These are phyloP conservation scores for Phalacrocorax aristotelis DNA, from an alignment of 2,113 vertebrate genomes.

Conservation along the genomic window DNA sequence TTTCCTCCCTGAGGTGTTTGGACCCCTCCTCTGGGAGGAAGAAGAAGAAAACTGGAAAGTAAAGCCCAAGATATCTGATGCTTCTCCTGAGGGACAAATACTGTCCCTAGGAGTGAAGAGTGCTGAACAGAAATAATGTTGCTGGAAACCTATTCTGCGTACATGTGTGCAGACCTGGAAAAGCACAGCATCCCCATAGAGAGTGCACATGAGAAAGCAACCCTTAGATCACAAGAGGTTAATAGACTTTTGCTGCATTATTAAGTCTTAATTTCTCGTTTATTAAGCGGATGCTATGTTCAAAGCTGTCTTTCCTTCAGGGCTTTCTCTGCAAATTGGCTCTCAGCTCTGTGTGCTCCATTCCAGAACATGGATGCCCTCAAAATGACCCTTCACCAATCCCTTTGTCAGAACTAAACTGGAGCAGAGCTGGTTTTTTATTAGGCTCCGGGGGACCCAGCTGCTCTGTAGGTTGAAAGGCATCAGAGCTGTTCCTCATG, in stretches of 20 bases:
- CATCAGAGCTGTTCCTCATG: background rate
- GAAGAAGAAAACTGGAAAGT: background rate
- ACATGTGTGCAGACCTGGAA: background rate
- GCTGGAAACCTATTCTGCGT: background rate
- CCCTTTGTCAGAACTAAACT: background rate
- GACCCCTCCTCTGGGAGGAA: background rate
- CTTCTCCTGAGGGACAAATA: background rate
- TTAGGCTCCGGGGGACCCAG: background rate
- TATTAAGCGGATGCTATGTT: constrained; percentile 69
- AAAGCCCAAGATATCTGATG: background rate
- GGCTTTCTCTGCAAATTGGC: constrained; percentile 71
- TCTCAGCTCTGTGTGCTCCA: constrained; percentile 36
- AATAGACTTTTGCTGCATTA: constrained; percentile 77
- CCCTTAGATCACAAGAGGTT: constrained; percentile 73
- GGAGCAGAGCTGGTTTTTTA: background rate
- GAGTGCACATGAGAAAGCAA: constrained; percentile 22
- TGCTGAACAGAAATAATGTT: background rate
- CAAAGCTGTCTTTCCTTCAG: constrained; percentile 70
- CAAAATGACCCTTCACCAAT: background rate
- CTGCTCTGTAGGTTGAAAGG: background rate
- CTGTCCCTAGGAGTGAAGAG: background rate
- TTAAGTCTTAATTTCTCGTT: constrained; percentile 78
- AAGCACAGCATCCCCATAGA: constrained; percentile 41
- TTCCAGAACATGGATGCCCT: background rate
- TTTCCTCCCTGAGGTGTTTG: background rate